Evolutionary conservation across 2,888 invertebrate genomes (phyloP).

Genomic region (Pseudococcus jackbeardsleyi): DNA sequence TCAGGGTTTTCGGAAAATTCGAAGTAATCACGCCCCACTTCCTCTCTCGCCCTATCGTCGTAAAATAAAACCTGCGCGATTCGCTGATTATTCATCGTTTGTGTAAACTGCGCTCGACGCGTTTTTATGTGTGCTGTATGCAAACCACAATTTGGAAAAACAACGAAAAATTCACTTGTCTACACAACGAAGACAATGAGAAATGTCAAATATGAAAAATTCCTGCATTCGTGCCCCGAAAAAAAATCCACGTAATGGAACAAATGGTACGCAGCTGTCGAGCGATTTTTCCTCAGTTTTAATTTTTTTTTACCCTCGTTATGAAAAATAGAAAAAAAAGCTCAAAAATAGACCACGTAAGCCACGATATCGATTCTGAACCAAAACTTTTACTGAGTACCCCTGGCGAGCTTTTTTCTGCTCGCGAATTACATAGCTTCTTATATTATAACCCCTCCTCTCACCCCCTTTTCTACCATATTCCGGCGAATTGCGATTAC

Average conservation of each 20-base stretch:
- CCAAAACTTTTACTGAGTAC: not conserved
- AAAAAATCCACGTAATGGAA: not conserved
- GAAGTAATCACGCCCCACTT: too few species aligned
- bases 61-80: not conserved
- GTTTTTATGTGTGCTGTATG: not conserved
- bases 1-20: too few species aligned
- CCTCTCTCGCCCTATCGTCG: too few species aligned
- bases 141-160: not conserved
- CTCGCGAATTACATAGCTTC: not conserved
- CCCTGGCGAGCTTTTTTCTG: slow-evolving; percentile 24
- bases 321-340: not conserved
- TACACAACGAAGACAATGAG: slow-evolving; percentile 37
- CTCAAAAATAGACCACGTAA: slow-evolving; percentile 17
- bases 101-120: not conserved
- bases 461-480: too few species aligned
- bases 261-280: slow-evolving; percentile 44
- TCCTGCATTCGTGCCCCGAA: not conserved
- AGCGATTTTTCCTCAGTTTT: not conserved
- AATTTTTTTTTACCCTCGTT: not conserved
- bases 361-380: slow-evolving; percentile 26
- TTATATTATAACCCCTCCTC: not conserved
- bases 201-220: slow-evolving; percentile 48
- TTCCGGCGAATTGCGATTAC: not conserved
- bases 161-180: slow-evolving; percentile 46
- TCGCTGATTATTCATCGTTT: not conserved